Evolutionary conservation across 2,888 invertebrate species (phyloP), one percentile per base, ranked within the genome.

Genomic region (Therioaphis trifolii): DNA sequence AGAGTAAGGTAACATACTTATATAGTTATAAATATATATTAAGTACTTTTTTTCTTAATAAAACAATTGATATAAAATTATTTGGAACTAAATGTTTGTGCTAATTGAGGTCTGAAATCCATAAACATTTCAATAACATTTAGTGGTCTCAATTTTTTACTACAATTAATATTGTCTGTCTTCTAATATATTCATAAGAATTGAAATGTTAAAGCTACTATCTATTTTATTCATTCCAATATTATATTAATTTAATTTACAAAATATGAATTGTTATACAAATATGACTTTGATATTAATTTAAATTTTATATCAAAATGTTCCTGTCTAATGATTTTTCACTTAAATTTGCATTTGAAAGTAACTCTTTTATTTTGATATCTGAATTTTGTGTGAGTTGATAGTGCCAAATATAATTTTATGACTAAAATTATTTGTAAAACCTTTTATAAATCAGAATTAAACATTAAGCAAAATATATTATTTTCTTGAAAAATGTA

Each of bases 121-220:
- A 27, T 68, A 40, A 52, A 52, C 11, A 52, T 52, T 52, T 63
- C 29, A 66, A 77, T 14, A 76, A 76, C 3, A 52, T 27, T 15
- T 14, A 9, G 18, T 76, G 76, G 76, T 76, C 46, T 77, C 29
- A 77, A 49, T 46, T 77, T 63, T 74, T 0, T 77, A 29, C 46
- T 29, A 66, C 66, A 21, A 66, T 77, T 77, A 49, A 49, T 52
- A 43, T 29, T 61, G 12, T 76, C 46, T 21, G 7, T 75, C 24
- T 58, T 27, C 18, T 27, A 29, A 46, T 61, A 46, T 61, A 75
- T 46, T 43, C 43, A n/a, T 15, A 58, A 15, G 15, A 71, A 63
- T 74, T 55, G 14, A 55, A 76, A 46, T 61, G 0, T 76, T 7
- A n/a, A 69, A 0, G n/a, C 4, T 21, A 71, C 2, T 24, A 12